Conservation (phyloP, 2,113 vertebrate genomes). For the Mobula birostris region DNA sequence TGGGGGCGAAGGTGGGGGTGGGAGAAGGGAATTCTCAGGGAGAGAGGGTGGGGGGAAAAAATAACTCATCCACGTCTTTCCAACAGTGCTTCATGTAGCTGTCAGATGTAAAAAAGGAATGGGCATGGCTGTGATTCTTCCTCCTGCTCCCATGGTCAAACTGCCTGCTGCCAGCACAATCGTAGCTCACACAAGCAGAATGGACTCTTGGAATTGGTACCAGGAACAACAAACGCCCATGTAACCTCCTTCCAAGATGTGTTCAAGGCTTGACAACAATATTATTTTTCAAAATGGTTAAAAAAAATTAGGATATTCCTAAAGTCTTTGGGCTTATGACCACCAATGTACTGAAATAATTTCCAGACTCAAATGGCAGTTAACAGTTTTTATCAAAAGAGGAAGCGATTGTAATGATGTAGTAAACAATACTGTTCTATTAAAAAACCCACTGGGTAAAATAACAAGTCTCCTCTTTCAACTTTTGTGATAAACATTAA, state of each 20-base stretch:
- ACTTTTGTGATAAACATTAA: neutral
- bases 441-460: neutral
- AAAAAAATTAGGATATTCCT: neutral
- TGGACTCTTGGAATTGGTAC: neutral
- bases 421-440: neutral
- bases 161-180: neutral
- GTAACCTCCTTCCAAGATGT: neutral
- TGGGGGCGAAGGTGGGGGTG: neutral
- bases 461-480: neutral
- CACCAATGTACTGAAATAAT: neutral
- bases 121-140: slow-evolving; percentile 25
- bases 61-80: neutral
- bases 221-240: neutral
- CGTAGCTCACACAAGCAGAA: neutral
- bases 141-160: slow-evolving; percentile 23
- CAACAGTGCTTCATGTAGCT: neutral
- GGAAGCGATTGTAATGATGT: neutral
- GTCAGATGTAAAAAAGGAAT: neutral
- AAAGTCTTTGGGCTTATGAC: neutral
- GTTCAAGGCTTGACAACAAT: neutral
- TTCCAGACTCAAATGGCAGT: neutral
- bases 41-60: neutral
- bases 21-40: neutral
- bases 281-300: neutral
- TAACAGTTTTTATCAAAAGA: neutral